Conservation (phyloP, 2,113 vertebrate genomes). For the Cygnus buccinator region DNA sequence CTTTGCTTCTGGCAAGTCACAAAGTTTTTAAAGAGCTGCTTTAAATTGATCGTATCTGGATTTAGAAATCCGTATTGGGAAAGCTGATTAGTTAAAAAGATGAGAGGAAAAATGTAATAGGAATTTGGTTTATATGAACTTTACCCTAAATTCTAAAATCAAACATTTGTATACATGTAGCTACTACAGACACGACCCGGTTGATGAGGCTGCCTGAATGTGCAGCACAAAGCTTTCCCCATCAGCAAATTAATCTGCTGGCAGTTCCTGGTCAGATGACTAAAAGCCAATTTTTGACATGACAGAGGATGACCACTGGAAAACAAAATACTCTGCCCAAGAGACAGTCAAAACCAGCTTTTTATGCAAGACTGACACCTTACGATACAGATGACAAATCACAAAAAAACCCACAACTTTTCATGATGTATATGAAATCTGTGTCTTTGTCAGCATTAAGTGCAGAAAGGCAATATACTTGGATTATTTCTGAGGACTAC, state of each 20-base stretch:
- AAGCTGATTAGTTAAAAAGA: background rate
- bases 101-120: background rate
- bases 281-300: background rate
- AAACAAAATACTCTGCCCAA: accelerated
- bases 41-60: background rate
- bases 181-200: background rate
- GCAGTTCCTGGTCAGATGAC: background rate
- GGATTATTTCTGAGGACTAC: background rate
- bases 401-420: background rate
- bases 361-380: background rate
- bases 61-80: background rate
- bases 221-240: background rate
- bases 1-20: background rate
- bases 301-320: background rate
- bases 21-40: background rate
- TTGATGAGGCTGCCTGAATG: background rate
- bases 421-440: background rate
- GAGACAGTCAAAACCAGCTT: background rate
- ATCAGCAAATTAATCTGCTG: background rate
- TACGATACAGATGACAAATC: background rate
- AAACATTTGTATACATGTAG: background rate
- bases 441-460: background rate
- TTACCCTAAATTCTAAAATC: background rate
- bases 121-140: background rate
- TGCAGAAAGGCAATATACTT: background rate